These are phyloP conservation scores for Phenganax subtilis DNA, from an alignment of 92 coral and sea anemone genomes.

Conservation along the genomic window DNA sequence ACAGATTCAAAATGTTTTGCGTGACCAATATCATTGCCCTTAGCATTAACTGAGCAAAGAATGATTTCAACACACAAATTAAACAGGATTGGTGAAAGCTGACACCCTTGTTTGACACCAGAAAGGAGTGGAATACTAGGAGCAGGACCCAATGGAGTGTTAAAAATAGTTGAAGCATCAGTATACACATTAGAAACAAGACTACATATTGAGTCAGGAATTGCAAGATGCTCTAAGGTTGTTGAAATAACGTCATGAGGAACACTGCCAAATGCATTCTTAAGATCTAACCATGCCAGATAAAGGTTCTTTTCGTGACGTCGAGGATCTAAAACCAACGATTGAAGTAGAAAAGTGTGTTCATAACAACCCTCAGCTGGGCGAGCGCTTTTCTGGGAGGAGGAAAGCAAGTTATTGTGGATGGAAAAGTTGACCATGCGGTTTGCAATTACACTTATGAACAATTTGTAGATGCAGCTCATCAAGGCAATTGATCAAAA, in stretches of 20 bases:
- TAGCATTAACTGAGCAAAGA: background rate
- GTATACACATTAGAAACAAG: background rate
- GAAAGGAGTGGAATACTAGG: background rate
- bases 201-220: background rate
- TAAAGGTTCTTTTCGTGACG: slow-evolving; percentile 1
- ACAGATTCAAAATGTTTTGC: background rate
- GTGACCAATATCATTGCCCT: background rate
- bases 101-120: slow-evolving; percentile 1
- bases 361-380: slow-evolving; percentile 35
- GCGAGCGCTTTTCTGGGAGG: slow-evolving; percentile 29
- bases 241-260: slow-evolving; percentile 6
- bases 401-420: slow-evolving; percentile 24
- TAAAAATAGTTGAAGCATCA: slow-evolving; percentile 1
- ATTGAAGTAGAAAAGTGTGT: slow-evolving; percentile 28
- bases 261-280: slow-evolving; percentile 29
- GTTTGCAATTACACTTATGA: slow-evolving; percentile 22
- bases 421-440: slow-evolving; percentile 28
- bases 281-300: slow-evolving; percentile 30
- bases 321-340: slow-evolving; percentile 12
- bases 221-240: background rate
- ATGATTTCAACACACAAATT: background rate
- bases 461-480: slow-evolving; percentile 33
- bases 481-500: slow-evolving; percentile 38
- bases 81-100: too few relatives aligned
- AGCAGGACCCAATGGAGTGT: background rate